phyloP scores from a whole-genome alignment of 2,888 invertebrate species.

The Muschampia staudingeri region DNA sequence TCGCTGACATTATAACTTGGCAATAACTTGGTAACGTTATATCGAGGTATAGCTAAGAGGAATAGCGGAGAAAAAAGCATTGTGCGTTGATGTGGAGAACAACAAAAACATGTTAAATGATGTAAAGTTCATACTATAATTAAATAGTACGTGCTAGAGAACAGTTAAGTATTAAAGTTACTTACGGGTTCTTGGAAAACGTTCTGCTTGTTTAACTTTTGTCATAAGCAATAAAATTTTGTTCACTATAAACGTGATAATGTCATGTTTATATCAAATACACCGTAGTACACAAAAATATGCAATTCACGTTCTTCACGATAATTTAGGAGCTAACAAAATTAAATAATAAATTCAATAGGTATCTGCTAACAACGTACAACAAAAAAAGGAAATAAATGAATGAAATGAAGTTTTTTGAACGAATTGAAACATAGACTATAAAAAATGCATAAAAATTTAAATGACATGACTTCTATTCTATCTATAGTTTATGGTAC shows the following conservation, averaged over 20 bases:
- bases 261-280: constrained; percentile 9
- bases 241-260: neutral
- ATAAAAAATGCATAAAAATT: no score
- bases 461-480: neutral
- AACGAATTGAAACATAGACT: no score
- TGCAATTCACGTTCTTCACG: neutral
- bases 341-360: neutral
- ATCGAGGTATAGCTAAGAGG: neutral
- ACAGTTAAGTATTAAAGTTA: constrained; percentile 34
- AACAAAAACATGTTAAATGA: constrained; percentile 23
- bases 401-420: no score
- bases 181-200: constrained; percentile 11
- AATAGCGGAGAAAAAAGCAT: constrained; percentile 26
- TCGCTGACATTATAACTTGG: neutral
- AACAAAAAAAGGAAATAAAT: neutral
- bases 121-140: neutral
- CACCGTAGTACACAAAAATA: neutral
- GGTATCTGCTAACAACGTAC: no score
- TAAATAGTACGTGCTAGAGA: neutral
- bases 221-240: neutral
- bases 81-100: constrained; percentile 42
- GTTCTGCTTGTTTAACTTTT: neutral
- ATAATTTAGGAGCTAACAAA: neutral
- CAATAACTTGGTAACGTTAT: neutral
- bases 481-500: neutral